phyloP scores from a whole-genome alignment of 2,113 vertebrate genomes.

The Chaetops frenatus region DNA sequence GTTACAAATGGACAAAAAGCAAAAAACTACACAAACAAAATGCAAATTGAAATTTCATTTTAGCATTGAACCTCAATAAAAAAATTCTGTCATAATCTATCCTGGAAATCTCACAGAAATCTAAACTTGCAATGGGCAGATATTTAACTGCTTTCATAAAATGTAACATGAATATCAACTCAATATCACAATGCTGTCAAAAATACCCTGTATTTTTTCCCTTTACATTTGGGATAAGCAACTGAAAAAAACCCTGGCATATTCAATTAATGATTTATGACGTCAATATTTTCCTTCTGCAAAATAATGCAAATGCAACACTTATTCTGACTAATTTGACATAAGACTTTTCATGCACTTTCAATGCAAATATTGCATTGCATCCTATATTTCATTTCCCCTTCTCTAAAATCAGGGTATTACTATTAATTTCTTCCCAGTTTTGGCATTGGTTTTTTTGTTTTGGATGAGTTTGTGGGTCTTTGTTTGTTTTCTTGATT shows the following conservation, averaged over 20 bases:
- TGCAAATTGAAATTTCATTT: not conserved
- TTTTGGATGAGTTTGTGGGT: accelerated
- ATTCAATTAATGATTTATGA: not conserved
- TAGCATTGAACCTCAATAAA: not conserved
- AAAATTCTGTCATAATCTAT: not conserved
- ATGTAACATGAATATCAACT: not conserved
- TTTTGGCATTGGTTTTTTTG: not conserved
- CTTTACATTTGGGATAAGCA: not conserved
- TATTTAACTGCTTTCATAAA: not conserved
- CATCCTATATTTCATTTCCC: not conserved
- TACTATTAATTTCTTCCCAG: not conserved
- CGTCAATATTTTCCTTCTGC: not conserved
- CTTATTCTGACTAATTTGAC: not conserved
- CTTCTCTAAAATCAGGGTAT: not conserved
- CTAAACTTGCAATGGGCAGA: not conserved
- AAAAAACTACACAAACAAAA: not conserved
- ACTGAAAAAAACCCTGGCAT: not conserved
- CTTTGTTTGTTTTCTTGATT: not conserved
- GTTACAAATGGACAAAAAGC: not conserved
- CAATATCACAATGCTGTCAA: not conserved
- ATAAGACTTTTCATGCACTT: not conserved
- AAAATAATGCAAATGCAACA: not conserved
- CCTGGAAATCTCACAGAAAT: not conserved
- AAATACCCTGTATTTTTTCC: accelerated
- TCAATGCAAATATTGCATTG: not conserved